Conservation (phyloP, 2,888 invertebrate genomes). For the Camptogramma bilineatum region DNA sequence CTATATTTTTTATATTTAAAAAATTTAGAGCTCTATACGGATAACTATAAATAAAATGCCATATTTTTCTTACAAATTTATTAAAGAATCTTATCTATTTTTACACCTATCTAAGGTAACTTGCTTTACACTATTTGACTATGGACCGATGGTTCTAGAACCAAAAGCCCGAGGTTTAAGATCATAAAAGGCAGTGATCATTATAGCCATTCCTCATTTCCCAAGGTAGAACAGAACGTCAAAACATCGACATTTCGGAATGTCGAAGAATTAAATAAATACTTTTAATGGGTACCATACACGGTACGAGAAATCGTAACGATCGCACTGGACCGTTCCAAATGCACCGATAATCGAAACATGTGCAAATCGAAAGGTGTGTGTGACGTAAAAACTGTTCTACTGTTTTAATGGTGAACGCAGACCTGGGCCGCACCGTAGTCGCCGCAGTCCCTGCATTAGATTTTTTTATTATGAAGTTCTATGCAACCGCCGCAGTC, state of each 20-base stretch:
- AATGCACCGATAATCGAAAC: too few species aligned
- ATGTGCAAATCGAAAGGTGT: too few species aligned
- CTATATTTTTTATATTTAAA: too few species aligned
- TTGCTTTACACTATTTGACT: conserved; percentile 52
- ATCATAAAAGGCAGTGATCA: conserved; percentile 73
- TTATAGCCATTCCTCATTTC: neutral
- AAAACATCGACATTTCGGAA: neutral
- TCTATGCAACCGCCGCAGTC: too few species aligned
- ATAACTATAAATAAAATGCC: conserved; percentile 8
- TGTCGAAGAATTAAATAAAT: conserved; percentile 1
- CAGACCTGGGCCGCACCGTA: too few species aligned
- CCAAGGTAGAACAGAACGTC: neutral
- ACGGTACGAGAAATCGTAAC: too few species aligned
- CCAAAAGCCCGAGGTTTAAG: conserved; percentile 56
- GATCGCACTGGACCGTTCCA: too few species aligned
- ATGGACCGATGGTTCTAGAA: conserved; percentile 44
- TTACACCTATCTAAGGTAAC: conserved; percentile 76
- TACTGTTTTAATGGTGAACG: too few species aligned
- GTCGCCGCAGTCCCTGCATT: too few species aligned
- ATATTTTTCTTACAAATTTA: conserved; percentile 50
- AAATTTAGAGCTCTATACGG: neutral
- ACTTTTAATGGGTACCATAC: too few species aligned
- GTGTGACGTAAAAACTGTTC: too few species aligned
- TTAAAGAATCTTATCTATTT: conserved; percentile 66
- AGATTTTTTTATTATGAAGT: too few species aligned